Percentiles rank a stretch among this genome's conserved stretches.
Evolutionary conservation across 2,113 vertebrate species (phyloP).

Genomic region (Grammomys surdaster): DNA sequence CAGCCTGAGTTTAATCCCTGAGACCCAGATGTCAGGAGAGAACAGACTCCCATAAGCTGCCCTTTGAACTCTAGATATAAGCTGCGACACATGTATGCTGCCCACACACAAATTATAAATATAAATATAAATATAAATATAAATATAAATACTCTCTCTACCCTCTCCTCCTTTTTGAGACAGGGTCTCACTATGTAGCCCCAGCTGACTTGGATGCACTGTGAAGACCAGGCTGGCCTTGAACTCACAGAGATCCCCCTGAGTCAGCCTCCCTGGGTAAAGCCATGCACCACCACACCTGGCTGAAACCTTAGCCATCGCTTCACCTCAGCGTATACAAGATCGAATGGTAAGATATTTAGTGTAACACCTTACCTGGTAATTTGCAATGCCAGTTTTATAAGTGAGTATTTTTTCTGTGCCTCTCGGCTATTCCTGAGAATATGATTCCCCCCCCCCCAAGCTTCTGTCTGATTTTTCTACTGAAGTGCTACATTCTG

Average conservation of each 20-base stretch:
- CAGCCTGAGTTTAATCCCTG: not conserved
- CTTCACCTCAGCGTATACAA: not conserved
- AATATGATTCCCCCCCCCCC: not conserved
- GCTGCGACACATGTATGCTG: not conserved
- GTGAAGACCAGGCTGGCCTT: not conserved
- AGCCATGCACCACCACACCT: not conserved
- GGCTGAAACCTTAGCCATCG: not conserved
- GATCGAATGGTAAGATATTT: not conserved
- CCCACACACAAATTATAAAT: too few relatives aligned
- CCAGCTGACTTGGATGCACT: not conserved
- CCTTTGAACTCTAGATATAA: not conserved
- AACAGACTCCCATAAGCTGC: not conserved
- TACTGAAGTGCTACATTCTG: not conserved
- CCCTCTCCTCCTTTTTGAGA: not conserved
- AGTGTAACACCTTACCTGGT: not conserved
- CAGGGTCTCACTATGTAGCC: not conserved
- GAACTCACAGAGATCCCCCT: not conserved
- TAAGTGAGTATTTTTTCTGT: constrained; percentile 37
- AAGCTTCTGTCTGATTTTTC: constrained; percentile 26
- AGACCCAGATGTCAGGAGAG: too few relatives aligned
- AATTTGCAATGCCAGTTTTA: constrained; percentile 36
- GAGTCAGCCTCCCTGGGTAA: not conserved
- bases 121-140: too few relatives aligned
- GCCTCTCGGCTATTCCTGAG: not conserved
- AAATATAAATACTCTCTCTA: too few relatives aligned